These are phyloP conservation scores for Cercopithecus mona DNA, from an alignment of 2,113 vertebrate genomes.

Conservation along the genomic window DNA sequence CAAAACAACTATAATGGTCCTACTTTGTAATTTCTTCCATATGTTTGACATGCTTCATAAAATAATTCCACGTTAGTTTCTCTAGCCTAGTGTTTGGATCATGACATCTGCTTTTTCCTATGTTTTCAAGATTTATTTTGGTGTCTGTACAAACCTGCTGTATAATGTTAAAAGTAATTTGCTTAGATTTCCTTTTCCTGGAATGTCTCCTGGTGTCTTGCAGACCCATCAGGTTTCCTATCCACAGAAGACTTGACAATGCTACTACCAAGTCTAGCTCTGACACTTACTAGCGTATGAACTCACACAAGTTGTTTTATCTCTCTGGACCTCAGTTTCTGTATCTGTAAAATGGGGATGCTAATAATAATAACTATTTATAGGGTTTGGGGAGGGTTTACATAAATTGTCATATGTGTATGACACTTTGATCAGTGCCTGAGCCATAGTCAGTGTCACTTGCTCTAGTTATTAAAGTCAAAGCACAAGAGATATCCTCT, in stretches of 20 bases:
- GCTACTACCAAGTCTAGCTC: neutral
- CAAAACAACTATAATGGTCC: neutral
- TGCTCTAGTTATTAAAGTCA: neutral
- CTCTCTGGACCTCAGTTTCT: neutral
- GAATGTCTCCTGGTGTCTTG: neutral
- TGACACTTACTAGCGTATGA: neutral
- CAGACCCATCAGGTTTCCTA: neutral
- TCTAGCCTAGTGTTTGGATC: conserved; percentile 27
- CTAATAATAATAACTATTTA: neutral
- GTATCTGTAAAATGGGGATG: neutral
- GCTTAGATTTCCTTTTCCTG: conserved; percentile 37
- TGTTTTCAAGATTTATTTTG: conserved; percentile 64
- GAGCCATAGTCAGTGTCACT: neutral
- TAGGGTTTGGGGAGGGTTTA: neutral
- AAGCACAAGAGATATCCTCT: neutral
- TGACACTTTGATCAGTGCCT: neutral
- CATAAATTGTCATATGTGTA: neutral
- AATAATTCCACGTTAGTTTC: conserved; percentile 43
- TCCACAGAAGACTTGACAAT: neutral
- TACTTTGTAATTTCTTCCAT: conserved; percentile 48
- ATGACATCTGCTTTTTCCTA: conserved; percentile 53
- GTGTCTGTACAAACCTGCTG: conserved; percentile 54
- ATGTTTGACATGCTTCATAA: conserved; percentile 56
- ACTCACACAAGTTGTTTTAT: neutral
- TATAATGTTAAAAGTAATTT: neutral